Conservation (phyloP, 2,797 vertebrate species). For the Spinibarbus caldwelli region DNA sequence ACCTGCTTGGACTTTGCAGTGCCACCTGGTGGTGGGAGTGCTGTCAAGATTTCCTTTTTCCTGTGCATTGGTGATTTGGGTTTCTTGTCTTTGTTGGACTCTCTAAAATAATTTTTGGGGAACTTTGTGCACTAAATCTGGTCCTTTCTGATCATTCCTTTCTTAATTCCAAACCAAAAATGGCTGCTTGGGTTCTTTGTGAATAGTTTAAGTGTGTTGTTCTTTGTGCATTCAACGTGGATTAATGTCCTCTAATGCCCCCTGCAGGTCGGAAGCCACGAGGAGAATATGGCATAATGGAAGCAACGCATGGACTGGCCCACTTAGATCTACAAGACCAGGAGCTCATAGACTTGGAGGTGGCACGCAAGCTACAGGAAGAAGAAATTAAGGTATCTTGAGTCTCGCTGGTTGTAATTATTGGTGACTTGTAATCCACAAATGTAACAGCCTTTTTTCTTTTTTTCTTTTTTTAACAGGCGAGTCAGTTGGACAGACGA, state of each 20-base stretch:
- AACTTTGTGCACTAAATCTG: slow-evolving; percentile 3
- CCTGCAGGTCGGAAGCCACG: slow-evolving; percentile 75
- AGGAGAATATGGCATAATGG: slow-evolving; percentile 71
- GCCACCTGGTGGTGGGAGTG: slow-evolving; percentile 71
- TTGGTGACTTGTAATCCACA: not conserved
- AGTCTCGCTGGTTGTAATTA: not conserved
- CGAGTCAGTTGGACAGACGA: slow-evolving; percentile 82
- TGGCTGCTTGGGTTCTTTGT: not conserved
- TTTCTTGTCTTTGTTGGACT: not conserved
- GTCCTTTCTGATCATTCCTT: not conserved
- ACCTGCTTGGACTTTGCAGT: slow-evolving; percentile 35
- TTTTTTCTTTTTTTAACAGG: slow-evolving; percentile 71
- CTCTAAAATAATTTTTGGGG: not conserved
- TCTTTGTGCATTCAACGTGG: not conserved
- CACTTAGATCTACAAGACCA: slow-evolving; percentile 76
- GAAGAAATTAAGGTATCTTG: slow-evolving; percentile 87
- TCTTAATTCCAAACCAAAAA: not conserved
- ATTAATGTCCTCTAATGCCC: not conserved
- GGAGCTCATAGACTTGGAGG: slow-evolving; percentile 90
- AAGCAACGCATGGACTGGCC: slow-evolving; percentile 75
- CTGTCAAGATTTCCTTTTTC: slow-evolving; percentile 41
- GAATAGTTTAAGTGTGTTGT: not conserved
- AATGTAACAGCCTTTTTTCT: not conserved
- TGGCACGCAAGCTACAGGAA: slow-evolving; percentile 91
- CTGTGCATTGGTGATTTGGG: not conserved